A percentile compares a stretch with the other conserved stretches of the same genome.
These are phyloP conservation scores for Prosapia bicincta DNA, from an alignment of 2,888 invertebrate species.

Conservation along the genomic window DNA sequence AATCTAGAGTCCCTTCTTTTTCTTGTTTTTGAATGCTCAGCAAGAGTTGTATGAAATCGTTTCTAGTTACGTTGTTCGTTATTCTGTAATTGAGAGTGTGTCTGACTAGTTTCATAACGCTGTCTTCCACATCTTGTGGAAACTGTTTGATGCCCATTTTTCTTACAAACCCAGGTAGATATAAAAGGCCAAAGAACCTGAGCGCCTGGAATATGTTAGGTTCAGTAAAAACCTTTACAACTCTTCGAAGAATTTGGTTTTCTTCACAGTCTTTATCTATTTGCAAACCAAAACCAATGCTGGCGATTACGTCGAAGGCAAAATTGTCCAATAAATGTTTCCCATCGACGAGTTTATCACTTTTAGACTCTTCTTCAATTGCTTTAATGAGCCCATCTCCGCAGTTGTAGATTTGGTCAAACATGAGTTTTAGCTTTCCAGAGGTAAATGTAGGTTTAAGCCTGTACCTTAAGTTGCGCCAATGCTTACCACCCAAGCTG, in stretches of 20 bases:
- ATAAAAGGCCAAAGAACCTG: not conserved
- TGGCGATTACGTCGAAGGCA: slow-evolving; percentile 32
- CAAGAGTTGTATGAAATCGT: slow-evolving; percentile 33
- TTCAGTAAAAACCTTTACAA: not conserved
- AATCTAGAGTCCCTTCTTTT: not conserved
- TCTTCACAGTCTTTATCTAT: not conserved
- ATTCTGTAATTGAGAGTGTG: slow-evolving; percentile 30
- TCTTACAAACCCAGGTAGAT: not conserved
- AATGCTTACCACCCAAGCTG: slow-evolving; percentile 42
- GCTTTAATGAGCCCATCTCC: slow-evolving; percentile 37
- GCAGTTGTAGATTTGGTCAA: slow-evolving; percentile 40
- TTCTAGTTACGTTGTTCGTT: slow-evolving; percentile 29
- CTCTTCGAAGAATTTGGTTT: not conserved
- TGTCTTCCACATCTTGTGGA: slow-evolving; percentile 9
- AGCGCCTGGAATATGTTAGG: not conserved
- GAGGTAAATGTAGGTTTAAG: slow-evolving; percentile 47
- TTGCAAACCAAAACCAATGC: slow-evolving; percentile 29
- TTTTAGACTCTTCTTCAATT: slow-evolving; percentile 28
- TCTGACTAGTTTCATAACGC: slow-evolving; percentile 24
- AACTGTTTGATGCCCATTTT: slow-evolving; percentile 3
- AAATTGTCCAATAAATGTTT: slow-evolving; percentile 16
- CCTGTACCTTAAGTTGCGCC: slow-evolving; percentile 45
- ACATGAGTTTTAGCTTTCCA: slow-evolving; percentile 46
- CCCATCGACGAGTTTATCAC: not conserved
- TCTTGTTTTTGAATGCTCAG: slow-evolving; percentile 29